Evolutionary conservation across 2,888 invertebrate species (phyloP).

Genomic region (Acleris emargana): DNA sequence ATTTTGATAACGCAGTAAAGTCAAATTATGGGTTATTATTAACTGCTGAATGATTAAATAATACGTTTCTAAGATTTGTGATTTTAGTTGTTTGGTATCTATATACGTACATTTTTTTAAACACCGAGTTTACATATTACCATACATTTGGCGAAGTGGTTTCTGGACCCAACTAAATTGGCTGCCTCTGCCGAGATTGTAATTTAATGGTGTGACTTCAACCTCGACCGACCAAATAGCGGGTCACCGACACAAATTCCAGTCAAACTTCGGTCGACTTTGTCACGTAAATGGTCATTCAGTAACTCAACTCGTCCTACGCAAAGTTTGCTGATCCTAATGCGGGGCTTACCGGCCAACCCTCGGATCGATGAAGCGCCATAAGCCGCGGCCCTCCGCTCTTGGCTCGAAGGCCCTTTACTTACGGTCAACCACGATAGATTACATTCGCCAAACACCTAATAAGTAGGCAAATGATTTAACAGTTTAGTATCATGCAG

Average conservation of each 20-base stretch:
- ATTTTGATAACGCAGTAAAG: no score
- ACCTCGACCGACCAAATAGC: slow-evolving; percentile 4
- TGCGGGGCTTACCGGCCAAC: slow-evolving; percentile 48
- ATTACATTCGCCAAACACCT: not conserved
- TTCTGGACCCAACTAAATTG: not conserved
- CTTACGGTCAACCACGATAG: slow-evolving; percentile 41
- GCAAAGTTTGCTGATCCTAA: slow-evolving; percentile 56
- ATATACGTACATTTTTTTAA: not conserved
- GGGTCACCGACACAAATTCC: slow-evolving; percentile 7
- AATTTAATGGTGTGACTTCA: slow-evolving; percentile 3
- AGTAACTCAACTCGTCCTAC: slow-evolving; percentile 45
- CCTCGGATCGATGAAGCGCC: slow-evolving; percentile 56
- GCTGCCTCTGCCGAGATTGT: not conserved
- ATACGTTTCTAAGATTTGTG: no score
- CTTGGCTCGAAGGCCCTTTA: slow-evolving; percentile 48
- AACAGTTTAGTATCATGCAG: no score
- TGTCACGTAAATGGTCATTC: slow-evolving; percentile 48
- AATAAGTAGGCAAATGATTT: slow-evolving; percentile 1
- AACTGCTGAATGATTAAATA: no score
- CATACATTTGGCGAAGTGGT: no score
- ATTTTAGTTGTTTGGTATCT: no score
- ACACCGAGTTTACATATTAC: no score
- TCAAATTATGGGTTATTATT: no score
- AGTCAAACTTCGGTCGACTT: slow-evolving; percentile 47
- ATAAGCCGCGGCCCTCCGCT: slow-evolving; percentile 49